Conservation (phyloP, 2,797 vertebrate species). For the Aselliscus stoliczkanus region DNA sequence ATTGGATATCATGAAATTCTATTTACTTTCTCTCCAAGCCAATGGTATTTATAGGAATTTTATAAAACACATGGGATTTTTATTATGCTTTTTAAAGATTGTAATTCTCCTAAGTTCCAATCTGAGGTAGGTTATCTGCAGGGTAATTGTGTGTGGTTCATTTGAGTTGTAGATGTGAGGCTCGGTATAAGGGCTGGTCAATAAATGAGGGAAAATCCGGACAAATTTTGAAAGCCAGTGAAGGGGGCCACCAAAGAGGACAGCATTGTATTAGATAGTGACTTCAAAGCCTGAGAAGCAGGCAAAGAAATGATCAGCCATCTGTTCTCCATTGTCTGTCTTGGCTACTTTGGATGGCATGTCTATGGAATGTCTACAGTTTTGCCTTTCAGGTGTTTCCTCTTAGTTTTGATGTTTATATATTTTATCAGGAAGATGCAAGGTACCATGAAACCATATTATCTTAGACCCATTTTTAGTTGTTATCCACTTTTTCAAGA, state of each 20-base stretch:
- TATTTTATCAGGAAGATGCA: neutral
- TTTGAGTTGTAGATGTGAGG: neutral
- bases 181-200: neutral
- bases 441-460: neutral
- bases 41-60: neutral
- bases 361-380: neutral
- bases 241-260: neutral
- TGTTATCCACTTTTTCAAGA: neutral
- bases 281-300: neutral
- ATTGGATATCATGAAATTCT: neutral
- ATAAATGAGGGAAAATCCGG: neutral
- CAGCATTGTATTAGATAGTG: neutral
- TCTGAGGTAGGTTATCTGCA: neutral
- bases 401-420: slow-evolving; percentile 4
- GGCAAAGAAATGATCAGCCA: neutral
- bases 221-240: neutral
- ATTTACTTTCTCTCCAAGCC: neutral
- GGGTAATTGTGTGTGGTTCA: neutral
- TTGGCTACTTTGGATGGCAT: neutral
- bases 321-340: neutral
- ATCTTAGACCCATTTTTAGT: neutral
- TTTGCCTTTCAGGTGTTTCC: neutral
- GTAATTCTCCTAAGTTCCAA: neutral
- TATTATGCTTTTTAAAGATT: neutral
- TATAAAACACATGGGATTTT: neutral